These are phyloP conservation scores for Thalassophryne amazonica DNA, from an alignment of 2,797 vertebrate genomes.

Conservation along the genomic window DNA sequence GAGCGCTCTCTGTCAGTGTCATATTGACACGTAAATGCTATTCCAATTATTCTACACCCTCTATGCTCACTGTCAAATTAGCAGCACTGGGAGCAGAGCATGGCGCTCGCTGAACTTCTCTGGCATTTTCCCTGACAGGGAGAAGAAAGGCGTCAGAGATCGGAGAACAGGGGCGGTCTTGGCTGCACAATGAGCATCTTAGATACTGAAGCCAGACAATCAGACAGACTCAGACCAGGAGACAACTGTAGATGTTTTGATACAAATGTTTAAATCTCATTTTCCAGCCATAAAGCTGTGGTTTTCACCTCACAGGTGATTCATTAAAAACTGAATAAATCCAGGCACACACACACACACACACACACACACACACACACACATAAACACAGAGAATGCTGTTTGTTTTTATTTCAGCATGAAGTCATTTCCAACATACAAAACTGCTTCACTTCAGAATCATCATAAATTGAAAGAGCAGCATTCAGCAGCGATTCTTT, in stretches of 20 bases:
- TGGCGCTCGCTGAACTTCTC: conserved; percentile 53
- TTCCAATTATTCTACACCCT: conserved; percentile 70
- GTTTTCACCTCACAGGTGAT: conserved; percentile 13
- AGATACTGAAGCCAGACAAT: conserved; percentile 61
- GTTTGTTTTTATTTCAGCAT: no score
- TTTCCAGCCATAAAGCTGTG: conserved; percentile 12
- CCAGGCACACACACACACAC: no score
- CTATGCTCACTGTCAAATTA: conserved; percentile 74
- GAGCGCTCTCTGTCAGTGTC: conserved; percentile 57
- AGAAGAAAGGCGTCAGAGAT: conserved; percentile 60
- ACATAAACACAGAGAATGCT: no score
- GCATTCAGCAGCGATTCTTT: no score
- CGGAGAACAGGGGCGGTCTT: conserved; percentile 47
- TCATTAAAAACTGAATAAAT: neutral
- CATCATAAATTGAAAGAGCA: no score
- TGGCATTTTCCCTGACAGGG: conserved; percentile 66
- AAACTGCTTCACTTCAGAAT: no score
- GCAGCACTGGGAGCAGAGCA: conserved; percentile 49
- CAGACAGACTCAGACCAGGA: conserved; percentile 42
- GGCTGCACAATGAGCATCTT: conserved; percentile 62
- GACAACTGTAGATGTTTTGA: conserved; percentile 28
- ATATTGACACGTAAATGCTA: conserved; percentile 70
- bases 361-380: no score
- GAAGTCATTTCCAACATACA: no score
- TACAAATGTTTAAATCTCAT: conserved; percentile 25